Conservation (phyloP, 1,140 invertebrate species). For the Penaeus indicus region DNA sequence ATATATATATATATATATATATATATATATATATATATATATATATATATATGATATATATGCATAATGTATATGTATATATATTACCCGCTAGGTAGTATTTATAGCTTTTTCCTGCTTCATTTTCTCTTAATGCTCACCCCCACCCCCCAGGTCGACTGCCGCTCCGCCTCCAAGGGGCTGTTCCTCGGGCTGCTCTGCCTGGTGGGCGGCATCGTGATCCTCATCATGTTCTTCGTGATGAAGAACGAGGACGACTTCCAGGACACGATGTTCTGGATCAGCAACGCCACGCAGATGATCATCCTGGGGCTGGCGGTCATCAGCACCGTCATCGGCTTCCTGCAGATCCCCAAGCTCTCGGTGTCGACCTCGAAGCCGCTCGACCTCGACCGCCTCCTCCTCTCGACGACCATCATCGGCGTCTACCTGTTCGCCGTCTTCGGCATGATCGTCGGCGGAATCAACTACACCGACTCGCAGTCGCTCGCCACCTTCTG, state of each 20-base stretch:
- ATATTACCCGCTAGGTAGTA: no score
- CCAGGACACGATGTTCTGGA: conserved; percentile 70
- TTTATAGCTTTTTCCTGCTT: no score
- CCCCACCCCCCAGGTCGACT: conserved; percentile 70
- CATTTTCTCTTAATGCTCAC: background rate
- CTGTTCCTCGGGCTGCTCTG: conserved; percentile 77
- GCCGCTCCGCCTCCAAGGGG: conserved; percentile 76
- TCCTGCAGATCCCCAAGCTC: conserved; percentile 71
- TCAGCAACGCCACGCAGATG: conserved; percentile 69
- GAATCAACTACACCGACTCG: conserved; percentile 66
- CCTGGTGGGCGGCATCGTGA: conserved; percentile 76
- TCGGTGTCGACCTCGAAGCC: conserved; percentile 70
- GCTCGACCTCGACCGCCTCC: conserved; percentile 72
- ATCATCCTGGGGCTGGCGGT: conserved; percentile 70
- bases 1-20: no score
- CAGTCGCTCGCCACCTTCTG: conserved; percentile 72
- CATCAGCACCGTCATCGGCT: conserved; percentile 70
- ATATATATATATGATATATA: no score
- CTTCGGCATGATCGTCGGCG: conserved; percentile 74
- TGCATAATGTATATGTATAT: no score
- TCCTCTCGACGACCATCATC: conserved; percentile 73
- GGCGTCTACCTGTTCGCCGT: conserved; percentile 76
- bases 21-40: no score
- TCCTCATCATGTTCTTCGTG: conserved; percentile 78
- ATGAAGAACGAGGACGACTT: conserved; percentile 76